Base-by-base conservation (phyloP, 2,113 vertebrate species). In the Eonycteris spelaea region DNA sequence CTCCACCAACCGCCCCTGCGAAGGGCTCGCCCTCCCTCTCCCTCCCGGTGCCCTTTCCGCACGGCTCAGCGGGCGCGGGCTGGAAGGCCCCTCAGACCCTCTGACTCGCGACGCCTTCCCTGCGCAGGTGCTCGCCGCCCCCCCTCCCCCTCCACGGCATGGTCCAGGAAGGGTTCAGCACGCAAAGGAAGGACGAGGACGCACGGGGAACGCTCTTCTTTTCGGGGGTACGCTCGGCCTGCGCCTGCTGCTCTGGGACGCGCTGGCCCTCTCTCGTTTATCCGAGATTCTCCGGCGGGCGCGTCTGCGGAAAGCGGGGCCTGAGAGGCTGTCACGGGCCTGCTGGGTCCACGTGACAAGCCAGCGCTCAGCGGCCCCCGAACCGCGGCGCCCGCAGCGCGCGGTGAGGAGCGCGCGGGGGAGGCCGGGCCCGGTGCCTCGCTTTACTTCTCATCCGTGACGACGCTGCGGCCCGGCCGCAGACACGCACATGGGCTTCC, bases 401-500 rank as follows among this genome's bases (percentile, higher is more conserved):
- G 11, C 63, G 16, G 0, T 1, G 24, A 30, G 51, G 22, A 59
- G 63, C 43, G 53, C 1, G 3, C 38, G 65, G 53, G 28, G 48
- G 24, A 12, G 28, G 79, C 43, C 30, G 57, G 7, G 2, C 35
- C 30, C 11, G 26, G 70, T 10, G 22, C 59, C 21, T 24, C 3
- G 0, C 26, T 45, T 33, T 7, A 7, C 4, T 7, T 77, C 33
- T 48, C 24, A 22, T 65, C 82, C 19, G 21, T 24, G 21, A 40
- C 0, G 7, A 11, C 1, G 19, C 85, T 28, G 1, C 28, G 3
- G 35, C 18, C 10, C 53, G 9, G 0, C 7, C 24, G 15, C 51
- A 30, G 9, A 14, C 2, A 0, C 0, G 18, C 1, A 1, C 18
- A 30, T 1, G 7, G 7, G 12, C 33, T 28, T 43, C 65, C 10